phyloP scores from a whole-genome alignment of 2,888 invertebrate genomes.

The Tenthredo notha region DNA sequence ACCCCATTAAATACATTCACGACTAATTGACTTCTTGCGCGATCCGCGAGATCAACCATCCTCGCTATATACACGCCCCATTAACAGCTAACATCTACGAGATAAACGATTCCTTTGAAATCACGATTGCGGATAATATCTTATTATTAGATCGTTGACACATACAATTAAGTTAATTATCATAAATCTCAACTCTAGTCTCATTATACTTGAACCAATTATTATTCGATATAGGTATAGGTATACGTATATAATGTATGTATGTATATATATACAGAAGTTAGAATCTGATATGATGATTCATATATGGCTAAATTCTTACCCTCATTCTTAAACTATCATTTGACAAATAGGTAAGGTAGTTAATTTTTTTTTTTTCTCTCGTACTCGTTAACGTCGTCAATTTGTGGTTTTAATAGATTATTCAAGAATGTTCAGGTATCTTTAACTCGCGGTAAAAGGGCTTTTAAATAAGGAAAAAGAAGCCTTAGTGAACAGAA shows the following conservation, averaged over 20 bases:
- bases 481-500: slow-evolving; percentile 1
- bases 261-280: neutral
- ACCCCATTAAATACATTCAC: slow-evolving; percentile 16
- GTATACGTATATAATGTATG: neutral
- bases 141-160: slow-evolving; percentile 16
- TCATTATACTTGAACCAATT: neutral
- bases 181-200: neutral
- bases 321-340: neutral
- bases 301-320: neutral
- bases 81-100: neutral
- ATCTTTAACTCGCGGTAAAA: neutral
- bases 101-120: slow-evolving; percentile 25
- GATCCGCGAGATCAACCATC: slow-evolving; percentile 6
- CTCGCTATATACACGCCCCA: neutral
- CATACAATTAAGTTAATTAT: slow-evolving; percentile 2
- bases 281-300: neutral
- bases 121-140: neutral
- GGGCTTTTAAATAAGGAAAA: neutral
- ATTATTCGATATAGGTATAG: neutral
- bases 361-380: neutral
- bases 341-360: neutral
- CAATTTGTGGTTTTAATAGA: slow-evolving; percentile 23
- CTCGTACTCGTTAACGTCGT: neutral
- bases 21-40: slow-evolving; percentile 25
- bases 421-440: neutral